Percentiles rank a stretch among this genome's conserved stretches.
phyloP scores from a whole-genome alignment of 2,113 vertebrate species.

The Theropithecus gelada region DNA sequence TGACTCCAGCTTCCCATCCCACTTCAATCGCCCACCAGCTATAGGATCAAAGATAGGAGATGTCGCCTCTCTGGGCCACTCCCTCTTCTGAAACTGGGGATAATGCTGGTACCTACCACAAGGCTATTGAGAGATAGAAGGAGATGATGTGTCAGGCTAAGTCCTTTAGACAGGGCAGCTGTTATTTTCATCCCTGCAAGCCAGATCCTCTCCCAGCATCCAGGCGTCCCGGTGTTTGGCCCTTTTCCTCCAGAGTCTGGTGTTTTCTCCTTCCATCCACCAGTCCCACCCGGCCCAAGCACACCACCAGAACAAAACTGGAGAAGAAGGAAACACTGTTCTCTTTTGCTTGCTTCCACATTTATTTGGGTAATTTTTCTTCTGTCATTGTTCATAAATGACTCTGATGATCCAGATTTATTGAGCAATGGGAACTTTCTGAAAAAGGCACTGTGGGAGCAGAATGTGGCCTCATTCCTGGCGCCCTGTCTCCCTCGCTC shows the following conservation, averaged over 20 bases:
- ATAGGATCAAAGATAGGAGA: not conserved
- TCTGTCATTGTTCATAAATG: not conserved
- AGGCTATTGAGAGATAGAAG: not conserved
- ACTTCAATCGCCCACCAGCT: not conserved
- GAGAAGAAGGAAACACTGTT: not conserved
- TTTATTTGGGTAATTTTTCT: conserved; percentile 63
- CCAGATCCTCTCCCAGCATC: not conserved
- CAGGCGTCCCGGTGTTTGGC: not conserved
- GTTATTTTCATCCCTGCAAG: not conserved
- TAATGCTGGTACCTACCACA: rapidly evolving
- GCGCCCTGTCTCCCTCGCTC: not conserved
- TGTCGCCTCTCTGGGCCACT: not conserved
- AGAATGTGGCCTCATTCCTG: not conserved
- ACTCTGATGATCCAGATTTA: not conserved
- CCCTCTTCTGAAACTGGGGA: not conserved
- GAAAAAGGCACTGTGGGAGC: not conserved
- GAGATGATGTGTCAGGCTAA: not conserved
- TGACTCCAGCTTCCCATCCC: not conserved
- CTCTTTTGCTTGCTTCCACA: not conserved
- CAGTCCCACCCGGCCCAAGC: too few relatives aligned
- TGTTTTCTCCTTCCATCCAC: not conserved
- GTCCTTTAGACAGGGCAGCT: not conserved
- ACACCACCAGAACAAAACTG: not conserved
- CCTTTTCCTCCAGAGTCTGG: not conserved
- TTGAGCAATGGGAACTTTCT: not conserved